Base-by-base conservation (phyloP, 2,888 invertebrate genomes). In the Himalopsyche anomala region DNA sequence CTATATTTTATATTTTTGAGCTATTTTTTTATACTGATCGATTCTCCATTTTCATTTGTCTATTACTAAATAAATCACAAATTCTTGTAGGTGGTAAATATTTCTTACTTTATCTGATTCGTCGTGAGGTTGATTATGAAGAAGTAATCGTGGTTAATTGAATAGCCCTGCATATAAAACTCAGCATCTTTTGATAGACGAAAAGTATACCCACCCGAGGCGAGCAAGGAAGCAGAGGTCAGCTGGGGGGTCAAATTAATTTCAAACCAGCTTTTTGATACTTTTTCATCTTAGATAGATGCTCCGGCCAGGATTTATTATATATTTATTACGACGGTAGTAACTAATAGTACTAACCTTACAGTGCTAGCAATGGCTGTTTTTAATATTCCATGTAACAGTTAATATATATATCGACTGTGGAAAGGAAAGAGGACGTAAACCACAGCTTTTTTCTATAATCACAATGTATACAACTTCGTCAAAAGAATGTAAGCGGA, bases 201-300 rank as follows among this genome's bases (percentile, higher is more conserved):
- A 86, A 86, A 86, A 69, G 84, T 62, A 40, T 56, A 81, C 36
- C 84, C 74, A 55, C 51, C 81, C 45, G 51, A 69, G 82, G 82
- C 84, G 79, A 79, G 80, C 87, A 79, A 56, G 83, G 85, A 86
- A 84, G 85, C 85, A 87, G 84, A 87, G 88, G 87, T 87, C 88
- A 82, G 42, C 74, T 45, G 79, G 74, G 88, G 80, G 88, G 88
- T 88, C 88, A 88, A 88, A 88, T 88, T 88, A 88, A 88, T 88
- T 86, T 88, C 86, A 80, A 84, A 74, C 85, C 80, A 51, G 83
- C 85, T 85, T 87, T 81, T 87, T 81, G 81, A 86, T 84, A 83
- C 86, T 84, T 86, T 84, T 84, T 86, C 86, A 86, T 86, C 84
- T 80, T 19, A 82, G 85, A 45, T 80, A 74, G 85, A 85, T 82